phyloP scores from a whole-genome alignment of 53 echinoderm and acorn worm species.

The Glandiceps talaboti region DNA sequence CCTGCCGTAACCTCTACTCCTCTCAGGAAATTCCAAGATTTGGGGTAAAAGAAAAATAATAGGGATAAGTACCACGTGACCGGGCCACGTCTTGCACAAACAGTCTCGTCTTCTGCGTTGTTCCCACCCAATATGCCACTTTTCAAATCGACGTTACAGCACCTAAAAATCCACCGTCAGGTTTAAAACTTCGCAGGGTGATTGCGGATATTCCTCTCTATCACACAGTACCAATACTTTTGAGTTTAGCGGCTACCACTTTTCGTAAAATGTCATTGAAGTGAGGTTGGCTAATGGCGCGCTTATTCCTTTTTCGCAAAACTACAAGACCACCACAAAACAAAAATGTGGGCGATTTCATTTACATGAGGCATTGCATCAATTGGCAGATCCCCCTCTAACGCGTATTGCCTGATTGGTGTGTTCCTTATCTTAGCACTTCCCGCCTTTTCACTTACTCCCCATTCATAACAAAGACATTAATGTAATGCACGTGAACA shows the following conservation, averaged over 20 bases:
- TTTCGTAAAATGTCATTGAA: background rate
- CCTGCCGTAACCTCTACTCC: background rate
- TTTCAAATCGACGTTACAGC: constrained; percentile 3
- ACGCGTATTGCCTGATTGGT: constrained; percentile 76
- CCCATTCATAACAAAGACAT: background rate
- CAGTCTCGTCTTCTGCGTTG: constrained; percentile 1
- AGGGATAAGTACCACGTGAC: constrained; percentile 77
- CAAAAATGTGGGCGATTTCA: constrained; percentile 55
- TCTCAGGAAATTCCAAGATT: constrained; percentile 4
- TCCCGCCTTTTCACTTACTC: background rate
- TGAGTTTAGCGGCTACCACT: background rate
- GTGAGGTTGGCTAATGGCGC: background rate
- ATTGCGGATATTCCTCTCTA: background rate
- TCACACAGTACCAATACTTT: background rate
- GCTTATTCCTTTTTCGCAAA: background rate
- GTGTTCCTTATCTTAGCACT: background rate
- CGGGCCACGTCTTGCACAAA: constrained; percentile 35
- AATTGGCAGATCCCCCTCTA: constrained; percentile 90
- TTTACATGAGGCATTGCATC: constrained; percentile 80
- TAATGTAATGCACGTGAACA: background rate
- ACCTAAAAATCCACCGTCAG: constrained; percentile 5
- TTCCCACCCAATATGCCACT: constrained; percentile 13
- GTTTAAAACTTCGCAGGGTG: constrained; percentile 1
- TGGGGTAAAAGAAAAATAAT: constrained; percentile 5
- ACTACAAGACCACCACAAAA: constrained; percentile 19